phyloP scores from a whole-genome alignment of 1,140 invertebrate genomes.

The Ceratina japonica region DNA sequence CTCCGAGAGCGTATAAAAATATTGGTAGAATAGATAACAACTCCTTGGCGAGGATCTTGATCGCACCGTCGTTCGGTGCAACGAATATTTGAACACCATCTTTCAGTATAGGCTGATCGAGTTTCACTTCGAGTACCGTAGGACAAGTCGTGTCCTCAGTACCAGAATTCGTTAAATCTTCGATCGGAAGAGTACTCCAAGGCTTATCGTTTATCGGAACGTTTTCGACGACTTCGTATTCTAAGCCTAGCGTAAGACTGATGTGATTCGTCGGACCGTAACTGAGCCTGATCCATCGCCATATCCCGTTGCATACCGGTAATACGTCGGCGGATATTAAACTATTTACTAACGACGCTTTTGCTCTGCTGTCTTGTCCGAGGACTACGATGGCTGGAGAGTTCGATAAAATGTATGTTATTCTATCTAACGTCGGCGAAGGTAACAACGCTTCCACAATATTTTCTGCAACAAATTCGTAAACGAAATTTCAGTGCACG shows the following conservation, averaged over 20 bases:
- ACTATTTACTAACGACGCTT: constrained; percentile 86
- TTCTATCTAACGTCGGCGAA: constrained; percentile 76
- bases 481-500: background rate
- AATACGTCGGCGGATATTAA: constrained; percentile 84
- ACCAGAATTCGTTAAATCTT: constrained; percentile 83
- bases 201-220: constrained; percentile 81
- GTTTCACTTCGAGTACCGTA: constrained; percentile 87
- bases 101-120: constrained; percentile 85
- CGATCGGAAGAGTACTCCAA: constrained; percentile 82
- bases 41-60: constrained; percentile 77
- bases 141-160: constrained; percentile 81
- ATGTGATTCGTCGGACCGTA: constrained; percentile 85
- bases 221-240: constrained; percentile 88
- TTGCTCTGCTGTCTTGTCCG: constrained; percentile 85
- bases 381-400: constrained; percentile 84
- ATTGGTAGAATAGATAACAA: constrained; percentile 82
- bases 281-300: constrained; percentile 87
- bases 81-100: constrained; percentile 88
- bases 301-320: constrained; percentile 80
- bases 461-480: constrained; percentile 72
- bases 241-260: constrained; percentile 85
- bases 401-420: constrained; percentile 79
- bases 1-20: constrained; percentile 83
- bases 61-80: constrained; percentile 81
- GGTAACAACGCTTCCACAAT: constrained; percentile 78